A percentile compares a stretch with the other conserved stretches of the same genome.
phyloP scores from a whole-genome alignment of 2,888 invertebrate genomes.

The Epinotia bilunana region DNA sequence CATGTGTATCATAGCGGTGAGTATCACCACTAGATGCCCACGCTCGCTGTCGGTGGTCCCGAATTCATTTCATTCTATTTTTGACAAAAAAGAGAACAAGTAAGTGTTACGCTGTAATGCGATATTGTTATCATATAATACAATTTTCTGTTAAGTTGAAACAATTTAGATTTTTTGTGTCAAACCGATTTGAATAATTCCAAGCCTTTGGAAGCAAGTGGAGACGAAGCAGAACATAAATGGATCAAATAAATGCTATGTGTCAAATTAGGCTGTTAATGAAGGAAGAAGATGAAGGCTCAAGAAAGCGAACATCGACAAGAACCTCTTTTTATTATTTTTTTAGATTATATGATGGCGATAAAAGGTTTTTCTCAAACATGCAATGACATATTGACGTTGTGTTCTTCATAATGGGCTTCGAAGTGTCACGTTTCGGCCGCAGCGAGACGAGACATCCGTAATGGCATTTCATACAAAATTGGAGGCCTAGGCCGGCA shows the following conservation, averaged over 20 bases:
- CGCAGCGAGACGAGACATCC: too few species aligned
- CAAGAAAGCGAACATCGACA: too few species aligned
- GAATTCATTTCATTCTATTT: conserved; percentile 56
- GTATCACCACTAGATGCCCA: conserved; percentile 48
- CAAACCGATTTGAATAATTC: neutral
- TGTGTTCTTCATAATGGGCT: too few species aligned
- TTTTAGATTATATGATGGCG: too few species aligned
- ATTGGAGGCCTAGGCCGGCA: too few species aligned
- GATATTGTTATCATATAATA: conserved; percentile 13
- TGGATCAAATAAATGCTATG: neutral
- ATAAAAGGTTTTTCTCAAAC: too few species aligned
- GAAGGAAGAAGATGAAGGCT: too few species aligned
- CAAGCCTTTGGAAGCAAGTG: neutral
- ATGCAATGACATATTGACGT: too few species aligned
- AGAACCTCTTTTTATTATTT: too few species aligned
- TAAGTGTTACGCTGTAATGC: conserved; percentile 21
- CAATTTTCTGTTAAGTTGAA: neutral
- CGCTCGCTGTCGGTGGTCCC: conserved; percentile 55
- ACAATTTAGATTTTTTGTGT: neutral
- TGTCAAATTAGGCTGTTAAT: neutral
- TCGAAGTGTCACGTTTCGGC: too few species aligned
- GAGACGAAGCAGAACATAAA: neutral
- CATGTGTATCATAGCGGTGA: conserved; percentile 46
- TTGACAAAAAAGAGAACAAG: conserved; percentile 47
- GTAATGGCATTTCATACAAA: too few species aligned